phyloP scores from a whole-genome alignment of 2,113 vertebrate species.

The Gallinago undulata region DNA sequence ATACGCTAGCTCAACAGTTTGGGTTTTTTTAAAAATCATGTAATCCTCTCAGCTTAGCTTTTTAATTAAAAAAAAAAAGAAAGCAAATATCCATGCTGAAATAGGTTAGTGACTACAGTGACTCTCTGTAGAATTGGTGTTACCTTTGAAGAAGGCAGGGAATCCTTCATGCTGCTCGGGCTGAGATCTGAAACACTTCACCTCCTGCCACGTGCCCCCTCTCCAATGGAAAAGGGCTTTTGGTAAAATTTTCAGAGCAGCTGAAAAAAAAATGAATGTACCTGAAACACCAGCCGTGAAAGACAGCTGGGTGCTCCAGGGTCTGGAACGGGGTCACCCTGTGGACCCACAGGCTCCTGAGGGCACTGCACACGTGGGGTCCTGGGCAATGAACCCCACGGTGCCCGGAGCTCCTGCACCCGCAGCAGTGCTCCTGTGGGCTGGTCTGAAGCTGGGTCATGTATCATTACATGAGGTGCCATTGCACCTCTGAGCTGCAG shows the following conservation, averaged over 20 bases:
- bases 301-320: not conserved
- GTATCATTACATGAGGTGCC: not conserved
- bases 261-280: not conserved
- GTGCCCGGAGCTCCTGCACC: accelerated
- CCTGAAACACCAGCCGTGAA: not conserved
- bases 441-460: not conserved
- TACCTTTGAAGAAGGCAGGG: not conserved
- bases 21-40: not conserved
- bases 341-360: no score
- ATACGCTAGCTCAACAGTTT: not conserved
- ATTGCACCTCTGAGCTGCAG: not conserved
- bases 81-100: not conserved
- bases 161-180: not conserved
- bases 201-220: not conserved
- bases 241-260: not conserved
- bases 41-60: constrained; percentile 53
- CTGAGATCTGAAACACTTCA: not conserved
- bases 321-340: accelerated
- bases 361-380: accelerated
- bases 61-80: constrained; percentile 27
- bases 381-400: accelerated
- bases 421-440: accelerated
- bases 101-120: not conserved
- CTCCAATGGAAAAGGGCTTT: not conserved
- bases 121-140: not conserved